Evolutionary conservation across 2,797 vertebrate genomes (phyloP).

Genomic region (Eulemur rubriventer): DNA sequence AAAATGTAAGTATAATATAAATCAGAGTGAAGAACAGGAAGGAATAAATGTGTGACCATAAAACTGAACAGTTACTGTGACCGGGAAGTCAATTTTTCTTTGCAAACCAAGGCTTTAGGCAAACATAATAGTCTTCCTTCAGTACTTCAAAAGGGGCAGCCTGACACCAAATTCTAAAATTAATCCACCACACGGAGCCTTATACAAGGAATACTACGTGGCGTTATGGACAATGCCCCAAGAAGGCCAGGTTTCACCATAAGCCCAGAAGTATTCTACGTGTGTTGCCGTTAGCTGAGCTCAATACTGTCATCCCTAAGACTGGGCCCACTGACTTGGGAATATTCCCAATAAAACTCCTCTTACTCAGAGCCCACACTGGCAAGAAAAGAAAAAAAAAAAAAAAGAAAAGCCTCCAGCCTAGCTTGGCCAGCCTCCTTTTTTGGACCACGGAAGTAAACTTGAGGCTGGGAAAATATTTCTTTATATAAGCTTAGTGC

Average conservation of each 20-base stretch:
- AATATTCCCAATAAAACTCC: neutral
- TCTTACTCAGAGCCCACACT: neutral
- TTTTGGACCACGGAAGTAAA: neutral
- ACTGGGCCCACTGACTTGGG: neutral
- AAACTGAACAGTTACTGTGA: neutral
- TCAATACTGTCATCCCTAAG: neutral
- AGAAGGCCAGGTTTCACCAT: neutral
- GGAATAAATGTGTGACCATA: neutral
- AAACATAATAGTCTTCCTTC: neutral
- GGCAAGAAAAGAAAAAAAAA: no score
- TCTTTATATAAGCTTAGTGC: neutral
- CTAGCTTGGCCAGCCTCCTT: neutral
- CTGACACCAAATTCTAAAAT: neutral
- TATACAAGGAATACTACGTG: neutral
- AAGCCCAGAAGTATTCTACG: neutral
- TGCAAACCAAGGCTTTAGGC: neutral
- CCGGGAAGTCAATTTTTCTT: neutral
- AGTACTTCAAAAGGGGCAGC: neutral
- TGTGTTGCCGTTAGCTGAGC: no score
- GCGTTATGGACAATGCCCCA: accelerated
- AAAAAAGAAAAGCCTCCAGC: neutral
- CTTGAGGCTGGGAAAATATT: neutral
- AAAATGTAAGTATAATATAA: slow-evolving; percentile 21
- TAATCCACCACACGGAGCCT: neutral
- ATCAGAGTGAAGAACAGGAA: neutral